Base-by-base conservation (phyloP, 2,888 invertebrate genomes). In the Drosophila crucigera region DNA sequence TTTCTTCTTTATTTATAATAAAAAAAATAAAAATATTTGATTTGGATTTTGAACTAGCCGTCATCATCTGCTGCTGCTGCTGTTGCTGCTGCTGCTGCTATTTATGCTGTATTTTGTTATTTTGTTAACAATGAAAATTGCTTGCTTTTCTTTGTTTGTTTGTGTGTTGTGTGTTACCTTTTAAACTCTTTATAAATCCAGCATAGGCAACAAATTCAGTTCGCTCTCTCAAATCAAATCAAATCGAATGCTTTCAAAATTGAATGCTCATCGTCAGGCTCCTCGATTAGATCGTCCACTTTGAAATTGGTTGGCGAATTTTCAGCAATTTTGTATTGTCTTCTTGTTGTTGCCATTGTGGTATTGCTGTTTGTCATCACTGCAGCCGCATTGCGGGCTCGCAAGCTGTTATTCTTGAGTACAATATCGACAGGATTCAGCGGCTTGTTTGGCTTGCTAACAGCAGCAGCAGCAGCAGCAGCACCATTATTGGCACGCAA, bases 251-350 rank as follows among this genome's bases (percentile, higher is more conserved):
- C 50, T 50, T 54, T 60, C 49, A 66, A 47, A 74, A 50, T 14
- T 80, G 72, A 58, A 83, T 68, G 16, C 30, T 60, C n/a, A 66
- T 6, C 87, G 19, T 80, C 84, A 35, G 91, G 92, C 52, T 91
- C 92, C 74, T 88, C 90, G 39, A 92, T 92, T 53, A 92, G 73
- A 76, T 92, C 92, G 30, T 92, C 89, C 33, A 91, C 87, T 73
- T 83, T 77, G 30, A 89, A 91, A 49, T 91, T 87, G 35, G 76
- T 65, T 25, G 78, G 82, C n/a, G 82, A 76, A 52, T 58, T 19
- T 4, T 16, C 33, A 22, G 9, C 14, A 9, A 33, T 33, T 16
- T 9, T 30, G 11, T 31, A 6, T 52, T 19, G 5, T 50, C 10
- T 19, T 53, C 10, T 25, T 35, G 60, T 28, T n/a, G 52, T 7